Evolutionary conservation across 2,888 invertebrate species (phyloP).

Genomic region (Platycnemis pennipes): DNA sequence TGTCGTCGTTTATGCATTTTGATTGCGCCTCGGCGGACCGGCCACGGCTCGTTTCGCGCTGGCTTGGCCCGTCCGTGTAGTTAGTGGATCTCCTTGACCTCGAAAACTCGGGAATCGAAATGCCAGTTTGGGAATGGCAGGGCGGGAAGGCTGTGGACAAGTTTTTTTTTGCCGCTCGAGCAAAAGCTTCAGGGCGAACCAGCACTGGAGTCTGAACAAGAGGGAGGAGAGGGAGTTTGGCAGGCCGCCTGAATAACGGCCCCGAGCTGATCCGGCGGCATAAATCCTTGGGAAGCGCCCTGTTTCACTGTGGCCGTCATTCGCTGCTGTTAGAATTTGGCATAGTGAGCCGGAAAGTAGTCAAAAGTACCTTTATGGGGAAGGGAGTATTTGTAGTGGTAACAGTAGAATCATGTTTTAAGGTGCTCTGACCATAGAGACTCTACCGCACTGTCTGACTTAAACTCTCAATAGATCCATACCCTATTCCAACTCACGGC

Average conservation of each 20-base stretch:
- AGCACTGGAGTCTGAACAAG: neutral
- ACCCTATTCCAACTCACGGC: too few relatives aligned
- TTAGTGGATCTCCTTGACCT: neutral
- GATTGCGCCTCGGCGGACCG: neutral
- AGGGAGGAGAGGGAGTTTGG: neutral
- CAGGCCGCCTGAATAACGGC: neutral
- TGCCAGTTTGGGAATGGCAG: neutral
- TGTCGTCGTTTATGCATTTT: neutral
- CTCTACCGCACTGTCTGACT: too few relatives aligned
- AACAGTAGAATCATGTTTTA: too few relatives aligned
- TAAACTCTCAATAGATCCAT: too few relatives aligned
- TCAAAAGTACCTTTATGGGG: too few relatives aligned
- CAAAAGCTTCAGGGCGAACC: neutral
- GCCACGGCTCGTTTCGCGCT: neutral
- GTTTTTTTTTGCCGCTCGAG: neutral
- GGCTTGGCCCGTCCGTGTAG: neutral
- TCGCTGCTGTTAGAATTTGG: too few relatives aligned
- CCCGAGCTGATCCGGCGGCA: too few relatives aligned
- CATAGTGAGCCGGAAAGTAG: too few relatives aligned
- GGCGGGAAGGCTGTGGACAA: neutral
- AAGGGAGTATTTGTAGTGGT: too few relatives aligned
- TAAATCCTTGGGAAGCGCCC: too few relatives aligned
- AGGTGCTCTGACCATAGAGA: too few relatives aligned
- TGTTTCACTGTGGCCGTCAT: too few relatives aligned
- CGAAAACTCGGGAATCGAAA: neutral